Percentiles rank a stretch among this genome's conserved stretches.
These are phyloP conservation scores for Girardinus metallicus DNA, from an alignment of 2,797 vertebrate species.

Conservation along the genomic window DNA sequence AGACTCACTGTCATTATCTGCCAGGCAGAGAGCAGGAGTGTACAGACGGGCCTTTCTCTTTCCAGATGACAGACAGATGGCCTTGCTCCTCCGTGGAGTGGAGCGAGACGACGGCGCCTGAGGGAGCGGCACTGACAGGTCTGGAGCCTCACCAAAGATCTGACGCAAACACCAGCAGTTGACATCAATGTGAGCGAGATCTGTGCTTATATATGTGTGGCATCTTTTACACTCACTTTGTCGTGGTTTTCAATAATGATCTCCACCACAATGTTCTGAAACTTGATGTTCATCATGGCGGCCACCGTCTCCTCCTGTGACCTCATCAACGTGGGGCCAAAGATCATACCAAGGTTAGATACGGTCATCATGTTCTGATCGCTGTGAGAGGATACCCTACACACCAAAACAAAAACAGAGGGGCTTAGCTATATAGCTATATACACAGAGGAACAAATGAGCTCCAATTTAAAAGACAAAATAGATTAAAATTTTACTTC, in stretches of 20 bases:
- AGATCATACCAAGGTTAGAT: slow-evolving; percentile 98
- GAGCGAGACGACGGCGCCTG: slow-evolving; percentile 86
- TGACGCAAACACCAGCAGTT: slow-evolving; percentile 56
- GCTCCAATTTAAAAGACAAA: background rate
- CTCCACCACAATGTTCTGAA: slow-evolving; percentile 99
- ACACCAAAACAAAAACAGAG: background rate
- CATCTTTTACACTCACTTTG: slow-evolving; percentile 79
- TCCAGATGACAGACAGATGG: slow-evolving; percentile 95
- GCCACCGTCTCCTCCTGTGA: slow-evolving; percentile 98
- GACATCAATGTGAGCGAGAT: background rate
- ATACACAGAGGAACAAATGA: background rate
- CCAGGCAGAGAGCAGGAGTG: slow-evolving; percentile 87
- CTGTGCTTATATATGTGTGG: background rate
- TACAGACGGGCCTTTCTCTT: slow-evolving; percentile 92
- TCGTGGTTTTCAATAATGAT: slow-evolving; percentile 97
- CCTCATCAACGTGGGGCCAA: slow-evolving; percentile 97
- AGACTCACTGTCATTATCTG: slow-evolving; percentile 96
- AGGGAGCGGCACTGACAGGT: slow-evolving; percentile 92
- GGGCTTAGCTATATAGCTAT: background rate
- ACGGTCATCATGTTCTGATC: slow-evolving; percentile 97
- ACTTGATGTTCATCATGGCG: slow-evolving; percentile 99
- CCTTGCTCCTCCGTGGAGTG: slow-evolving; percentile 87
- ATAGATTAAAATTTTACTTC: background rate
- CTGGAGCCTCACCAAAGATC: slow-evolving; percentile 94
- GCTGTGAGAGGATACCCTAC: slow-evolving; percentile 93